Evolutionary conservation across 1,140 invertebrate species (phyloP).

Genomic region (Acromyrmex echinatior): DNA sequence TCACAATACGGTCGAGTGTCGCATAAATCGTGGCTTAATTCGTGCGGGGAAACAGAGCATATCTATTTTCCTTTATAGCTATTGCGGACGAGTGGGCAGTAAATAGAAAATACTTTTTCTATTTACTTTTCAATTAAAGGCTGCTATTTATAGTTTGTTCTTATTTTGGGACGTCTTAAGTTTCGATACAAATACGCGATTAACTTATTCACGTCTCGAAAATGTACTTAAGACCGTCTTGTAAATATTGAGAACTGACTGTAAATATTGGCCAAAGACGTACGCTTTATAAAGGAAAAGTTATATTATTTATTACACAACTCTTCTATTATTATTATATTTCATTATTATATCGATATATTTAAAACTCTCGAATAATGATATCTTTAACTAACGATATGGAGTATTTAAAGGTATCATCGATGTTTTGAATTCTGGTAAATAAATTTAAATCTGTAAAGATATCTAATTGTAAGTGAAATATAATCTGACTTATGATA

Average conservation of each 20-base stretch:
- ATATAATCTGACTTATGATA: no score
- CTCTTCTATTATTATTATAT: neutral
- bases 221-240: no score
- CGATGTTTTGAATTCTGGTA: no score
- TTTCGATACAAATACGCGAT: no score
- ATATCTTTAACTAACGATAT: neutral
- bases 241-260: no score
- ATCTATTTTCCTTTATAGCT: slow-evolving; percentile 12
- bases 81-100: neutral
- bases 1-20: neutral
- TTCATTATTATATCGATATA: neutral
- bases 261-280: neutral
- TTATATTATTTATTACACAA: neutral
- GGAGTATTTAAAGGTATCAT: no score
- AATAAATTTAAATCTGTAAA: no score
- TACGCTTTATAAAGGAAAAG: neutral
- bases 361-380: neutral
- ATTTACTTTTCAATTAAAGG: neutral
- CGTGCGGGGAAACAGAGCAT: neutral
- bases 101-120: neutral
- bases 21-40: slow-evolving; percentile 1
- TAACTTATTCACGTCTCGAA: no score
- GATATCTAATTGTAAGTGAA: no score
- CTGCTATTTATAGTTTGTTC: no score
- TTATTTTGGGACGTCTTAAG: no score